Percentiles rank a stretch among this genome's conserved stretches.
Conservation (phyloP, 1,140 invertebrate species). For the Leptinotarsa defecta region DNA sequence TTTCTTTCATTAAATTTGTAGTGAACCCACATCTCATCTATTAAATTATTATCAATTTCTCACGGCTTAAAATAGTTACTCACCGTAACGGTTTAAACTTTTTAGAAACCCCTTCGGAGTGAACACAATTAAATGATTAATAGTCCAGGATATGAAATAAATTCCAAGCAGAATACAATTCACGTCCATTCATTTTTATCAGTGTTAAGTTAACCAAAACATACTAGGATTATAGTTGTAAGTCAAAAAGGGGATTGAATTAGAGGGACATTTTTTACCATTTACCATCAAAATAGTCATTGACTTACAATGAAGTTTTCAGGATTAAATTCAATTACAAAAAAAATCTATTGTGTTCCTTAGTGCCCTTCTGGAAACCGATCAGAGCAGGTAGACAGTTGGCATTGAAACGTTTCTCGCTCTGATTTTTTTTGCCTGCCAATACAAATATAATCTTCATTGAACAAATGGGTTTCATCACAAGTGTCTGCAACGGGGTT, state of each 20-base stretch:
- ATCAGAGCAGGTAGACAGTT: slow-evolving; percentile 25
- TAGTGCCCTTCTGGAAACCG: slow-evolving; percentile 5
- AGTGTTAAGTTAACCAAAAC: slow-evolving; percentile 40
- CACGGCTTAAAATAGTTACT: slow-evolving; percentile 9
- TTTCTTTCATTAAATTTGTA: neutral
- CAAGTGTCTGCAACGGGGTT: slow-evolving; percentile 11
- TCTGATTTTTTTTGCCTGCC: slow-evolving; percentile 34
- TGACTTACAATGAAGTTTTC: slow-evolving; percentile 32
- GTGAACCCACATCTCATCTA: slow-evolving; percentile 11
- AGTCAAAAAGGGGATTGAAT: slow-evolving; percentile 28
- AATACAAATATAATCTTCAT: slow-evolving; percentile 42
- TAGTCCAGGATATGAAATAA: slow-evolving; percentile 29
- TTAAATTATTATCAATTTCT: slow-evolving; percentile 11
- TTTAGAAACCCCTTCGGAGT: slow-evolving; percentile 21
- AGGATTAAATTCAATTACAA: slow-evolving; percentile 33
- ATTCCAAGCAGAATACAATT: slow-evolving; percentile 21
- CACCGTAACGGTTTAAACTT: slow-evolving; percentile 30
- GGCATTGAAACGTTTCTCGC: slow-evolving; percentile 31
- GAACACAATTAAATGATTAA: slow-evolving; percentile 30
- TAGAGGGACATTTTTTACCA: slow-evolving; percentile 36
- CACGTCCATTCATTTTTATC: slow-evolving; percentile 23
- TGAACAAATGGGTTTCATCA: slow-evolving; percentile 22
- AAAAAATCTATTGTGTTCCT: slow-evolving; percentile 18
- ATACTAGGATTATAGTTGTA: slow-evolving; percentile 39
- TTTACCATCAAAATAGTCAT: slow-evolving; percentile 37